phyloP scores from a whole-genome alignment of 2,888 invertebrate genomes.

The Nebria brevicollis region DNA sequence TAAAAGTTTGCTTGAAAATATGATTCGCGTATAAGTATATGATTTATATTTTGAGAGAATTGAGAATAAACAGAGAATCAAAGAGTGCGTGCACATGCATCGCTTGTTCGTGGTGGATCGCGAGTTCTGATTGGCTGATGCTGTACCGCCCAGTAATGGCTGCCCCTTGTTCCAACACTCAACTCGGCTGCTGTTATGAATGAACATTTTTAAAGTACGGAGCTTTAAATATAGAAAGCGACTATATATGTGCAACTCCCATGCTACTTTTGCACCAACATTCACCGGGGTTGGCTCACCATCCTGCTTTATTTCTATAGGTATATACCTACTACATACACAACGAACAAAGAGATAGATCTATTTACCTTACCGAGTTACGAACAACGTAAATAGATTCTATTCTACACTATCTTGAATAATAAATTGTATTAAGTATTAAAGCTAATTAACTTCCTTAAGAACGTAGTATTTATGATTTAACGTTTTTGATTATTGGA shows the following conservation, averaged over 20 bases:
- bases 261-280: not conserved
- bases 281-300: not conserved
- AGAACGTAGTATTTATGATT: too few species aligned
- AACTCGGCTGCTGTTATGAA: not conserved
- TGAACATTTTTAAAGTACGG: not conserved
- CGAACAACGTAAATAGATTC: too few species aligned
- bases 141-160: slow-evolving; percentile 58
- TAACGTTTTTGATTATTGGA: too few species aligned
- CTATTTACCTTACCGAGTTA: too few species aligned
- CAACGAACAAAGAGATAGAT: too few species aligned
- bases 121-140: slow-evolving; percentile 54
- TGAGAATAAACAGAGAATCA: not conserved
- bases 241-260: not conserved
- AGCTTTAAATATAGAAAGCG: not conserved
- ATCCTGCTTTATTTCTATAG: not conserved
- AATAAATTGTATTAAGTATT: too few species aligned
- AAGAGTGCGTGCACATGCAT: not conserved
- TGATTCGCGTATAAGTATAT: slow-evolving; percentile 4
- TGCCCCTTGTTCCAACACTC: slow-evolving; percentile 50
- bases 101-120: slow-evolving; percentile 49
- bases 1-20: slow-evolving; percentile 13
- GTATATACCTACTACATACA: not conserved
- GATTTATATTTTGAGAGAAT: slow-evolving; percentile 6
- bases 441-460: too few species aligned
- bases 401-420: too few species aligned